These are phyloP conservation scores for Trissoscelio sp. DNA, from an alignment of 2,888 invertebrate species.

Conservation along the genomic window DNA sequence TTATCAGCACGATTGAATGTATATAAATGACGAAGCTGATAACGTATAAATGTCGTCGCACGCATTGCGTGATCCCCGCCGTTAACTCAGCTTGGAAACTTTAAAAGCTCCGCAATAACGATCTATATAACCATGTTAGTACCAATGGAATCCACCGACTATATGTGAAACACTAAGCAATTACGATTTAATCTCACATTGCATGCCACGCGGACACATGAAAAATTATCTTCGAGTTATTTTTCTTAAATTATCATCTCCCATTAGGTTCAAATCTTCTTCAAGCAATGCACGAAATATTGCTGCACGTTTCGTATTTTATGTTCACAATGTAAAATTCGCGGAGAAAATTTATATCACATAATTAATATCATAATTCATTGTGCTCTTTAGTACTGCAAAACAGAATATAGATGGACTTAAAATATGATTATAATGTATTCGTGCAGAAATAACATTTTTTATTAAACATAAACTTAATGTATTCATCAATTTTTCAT, in stretches of 20 bases:
- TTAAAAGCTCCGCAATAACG: slow-evolving; percentile 68
- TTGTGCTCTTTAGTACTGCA: too few relatives aligned
- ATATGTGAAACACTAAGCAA: slow-evolving; percentile 64
- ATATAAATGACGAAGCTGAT: slow-evolving; percentile 52
- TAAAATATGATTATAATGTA: too few relatives aligned
- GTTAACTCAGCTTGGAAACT: slow-evolving; percentile 60
- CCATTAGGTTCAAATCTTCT: slow-evolving; percentile 41
- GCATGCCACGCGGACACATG: slow-evolving; percentile 66
- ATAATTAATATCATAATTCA: too few relatives aligned
- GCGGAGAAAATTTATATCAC: too few relatives aligned
- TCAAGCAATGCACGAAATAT: slow-evolving; percentile 29
- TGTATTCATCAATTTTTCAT: too few relatives aligned
- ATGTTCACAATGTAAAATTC: background rate
- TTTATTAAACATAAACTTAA: too few relatives aligned
- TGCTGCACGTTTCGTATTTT: background rate
- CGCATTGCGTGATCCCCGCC: slow-evolving; percentile 66
- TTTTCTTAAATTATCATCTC: slow-evolving; percentile 64
- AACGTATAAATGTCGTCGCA: slow-evolving; percentile 65
- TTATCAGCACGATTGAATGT: slow-evolving; percentile 54
- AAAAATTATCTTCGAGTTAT: slow-evolving; percentile 65
- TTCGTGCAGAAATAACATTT: too few relatives aligned
- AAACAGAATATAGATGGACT: too few relatives aligned
- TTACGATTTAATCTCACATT: slow-evolving; percentile 68
- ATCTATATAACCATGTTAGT: slow-evolving; percentile 67
- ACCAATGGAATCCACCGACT: slow-evolving; percentile 66